Evolutionary conservation across 2,113 vertebrate species (phyloP).

Genomic region (Odocoileus hemionus): DNA sequence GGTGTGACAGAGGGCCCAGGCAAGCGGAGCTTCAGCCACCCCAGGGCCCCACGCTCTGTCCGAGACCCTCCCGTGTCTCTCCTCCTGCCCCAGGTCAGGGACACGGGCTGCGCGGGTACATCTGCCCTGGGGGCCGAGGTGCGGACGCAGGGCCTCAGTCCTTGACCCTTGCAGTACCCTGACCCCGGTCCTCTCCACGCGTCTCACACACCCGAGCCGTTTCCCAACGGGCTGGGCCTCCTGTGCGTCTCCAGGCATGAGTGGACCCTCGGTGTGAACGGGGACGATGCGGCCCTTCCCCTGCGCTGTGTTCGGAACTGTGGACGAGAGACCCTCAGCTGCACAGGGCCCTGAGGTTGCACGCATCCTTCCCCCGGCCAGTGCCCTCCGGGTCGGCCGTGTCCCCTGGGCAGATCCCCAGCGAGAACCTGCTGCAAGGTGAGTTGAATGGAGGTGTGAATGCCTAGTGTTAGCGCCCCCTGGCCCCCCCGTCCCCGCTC

Average conservation of each 20-base stretch:
- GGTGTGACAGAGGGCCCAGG: neutral
- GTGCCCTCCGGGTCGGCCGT: fast-evolving
- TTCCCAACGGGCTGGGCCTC: neutral
- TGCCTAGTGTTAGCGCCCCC: neutral
- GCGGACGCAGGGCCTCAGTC: neutral
- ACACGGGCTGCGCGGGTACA: fast-evolving
- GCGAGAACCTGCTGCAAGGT: neutral
- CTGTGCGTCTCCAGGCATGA: neutral
- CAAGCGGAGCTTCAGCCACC: neutral
- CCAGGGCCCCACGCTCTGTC: neutral
- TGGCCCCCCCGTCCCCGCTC: neutral
- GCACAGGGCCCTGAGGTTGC: neutral
- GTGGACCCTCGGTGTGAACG: neutral
- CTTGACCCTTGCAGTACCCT: neutral
- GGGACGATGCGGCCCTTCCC: neutral
- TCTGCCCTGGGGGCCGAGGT: neutral
- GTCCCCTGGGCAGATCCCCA: neutral
- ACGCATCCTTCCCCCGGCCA: fast-evolving
- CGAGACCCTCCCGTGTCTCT: fast-evolving
- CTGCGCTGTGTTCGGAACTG: neutral
- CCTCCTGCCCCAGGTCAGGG: neutral
- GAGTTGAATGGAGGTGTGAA: neutral
- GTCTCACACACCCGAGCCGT: neutral
- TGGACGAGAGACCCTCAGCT: neutral
- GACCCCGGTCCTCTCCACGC: fast-evolving